A percentile compares a stretch with the other conserved stretches of the same genome.
Conservation (phyloP, 2,113 vertebrate genomes). For the Oncorhynchus mykiss region DNA sequence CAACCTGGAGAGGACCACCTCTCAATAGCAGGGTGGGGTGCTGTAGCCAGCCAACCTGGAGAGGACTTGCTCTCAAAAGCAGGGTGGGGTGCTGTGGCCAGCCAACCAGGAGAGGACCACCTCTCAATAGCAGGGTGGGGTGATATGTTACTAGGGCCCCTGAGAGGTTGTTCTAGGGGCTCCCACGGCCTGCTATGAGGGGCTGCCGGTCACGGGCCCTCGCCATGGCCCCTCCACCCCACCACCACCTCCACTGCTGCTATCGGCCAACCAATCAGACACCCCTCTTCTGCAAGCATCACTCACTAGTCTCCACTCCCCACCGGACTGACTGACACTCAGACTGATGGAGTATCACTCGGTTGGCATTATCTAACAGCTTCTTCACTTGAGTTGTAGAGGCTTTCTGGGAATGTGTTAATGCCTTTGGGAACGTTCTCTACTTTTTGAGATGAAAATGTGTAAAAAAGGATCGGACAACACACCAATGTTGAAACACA, state of each 20-base stretch:
- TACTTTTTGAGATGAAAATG: conserved; percentile 25
- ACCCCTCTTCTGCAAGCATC: background rate
- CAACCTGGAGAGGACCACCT: conserved; percentile 82
- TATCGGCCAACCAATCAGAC: background rate
- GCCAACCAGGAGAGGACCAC: no score
- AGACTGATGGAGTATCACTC: background rate
- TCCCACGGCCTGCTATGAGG: no score
- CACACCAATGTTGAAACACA: conserved; percentile 18
- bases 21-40: conserved; percentile 75
- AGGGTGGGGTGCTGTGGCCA: no score
- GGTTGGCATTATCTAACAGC: conserved; percentile 43
- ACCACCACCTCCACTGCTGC: conserved; percentile 27
- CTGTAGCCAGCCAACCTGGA: no score
- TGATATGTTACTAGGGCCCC: no score
- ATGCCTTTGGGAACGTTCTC: conserved; percentile 14
- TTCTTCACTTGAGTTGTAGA: conserved; percentile 58
- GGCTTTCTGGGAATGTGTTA: conserved; percentile 64
- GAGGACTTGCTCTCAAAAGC: no score
- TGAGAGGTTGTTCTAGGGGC: no score
- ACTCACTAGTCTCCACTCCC: no score
- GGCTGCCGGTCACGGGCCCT: background rate
- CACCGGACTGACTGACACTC: no score
- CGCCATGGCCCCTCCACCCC: conserved; percentile 52
- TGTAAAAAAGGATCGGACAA: conserved; percentile 13
- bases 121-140: conserved; percentile 3